These are phyloP conservation scores for Hystrix brachyura DNA, from an alignment of 2,113 vertebrate species.

Conservation along the genomic window DNA sequence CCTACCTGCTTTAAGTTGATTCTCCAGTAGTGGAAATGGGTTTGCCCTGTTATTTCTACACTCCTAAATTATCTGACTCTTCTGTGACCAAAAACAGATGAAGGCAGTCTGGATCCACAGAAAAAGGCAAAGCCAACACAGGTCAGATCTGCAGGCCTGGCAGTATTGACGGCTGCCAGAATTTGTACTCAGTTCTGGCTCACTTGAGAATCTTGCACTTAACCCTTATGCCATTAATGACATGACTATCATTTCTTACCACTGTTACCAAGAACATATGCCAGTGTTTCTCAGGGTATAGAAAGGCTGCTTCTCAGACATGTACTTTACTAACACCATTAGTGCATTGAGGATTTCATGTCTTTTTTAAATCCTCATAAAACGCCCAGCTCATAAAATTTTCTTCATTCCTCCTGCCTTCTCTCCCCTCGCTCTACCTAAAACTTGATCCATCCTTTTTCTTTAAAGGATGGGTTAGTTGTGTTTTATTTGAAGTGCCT, in stretches of 20 bases:
- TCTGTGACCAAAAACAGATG: neutral
- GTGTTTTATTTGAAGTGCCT: neutral
- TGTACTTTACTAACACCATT: neutral
- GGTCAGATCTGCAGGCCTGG: neutral
- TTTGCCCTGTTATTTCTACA: slow-evolving; percentile 12
- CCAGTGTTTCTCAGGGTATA: neutral
- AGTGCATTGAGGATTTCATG: neutral
- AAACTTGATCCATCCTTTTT: neutral
- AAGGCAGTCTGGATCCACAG: neutral
- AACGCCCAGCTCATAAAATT: neutral
- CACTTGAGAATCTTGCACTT: neutral
- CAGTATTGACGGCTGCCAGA: neutral
- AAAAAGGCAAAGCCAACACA: neutral
- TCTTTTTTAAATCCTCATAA: neutral
- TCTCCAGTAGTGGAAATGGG: neutral
- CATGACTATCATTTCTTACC: neutral
- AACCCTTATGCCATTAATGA: neutral
- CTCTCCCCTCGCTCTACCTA: no score
- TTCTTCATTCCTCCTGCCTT: neutral
- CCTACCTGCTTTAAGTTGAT: neutral
- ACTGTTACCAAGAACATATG: neutral
- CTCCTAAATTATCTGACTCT: slow-evolving; percentile 21
- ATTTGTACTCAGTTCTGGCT: neutral
- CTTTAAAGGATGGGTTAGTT: neutral
- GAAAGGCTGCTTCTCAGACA: neutral